Evolutionary conservation across 2,113 vertebrate genomes (phyloP).

Genomic region (Tinamus guttatus): DNA sequence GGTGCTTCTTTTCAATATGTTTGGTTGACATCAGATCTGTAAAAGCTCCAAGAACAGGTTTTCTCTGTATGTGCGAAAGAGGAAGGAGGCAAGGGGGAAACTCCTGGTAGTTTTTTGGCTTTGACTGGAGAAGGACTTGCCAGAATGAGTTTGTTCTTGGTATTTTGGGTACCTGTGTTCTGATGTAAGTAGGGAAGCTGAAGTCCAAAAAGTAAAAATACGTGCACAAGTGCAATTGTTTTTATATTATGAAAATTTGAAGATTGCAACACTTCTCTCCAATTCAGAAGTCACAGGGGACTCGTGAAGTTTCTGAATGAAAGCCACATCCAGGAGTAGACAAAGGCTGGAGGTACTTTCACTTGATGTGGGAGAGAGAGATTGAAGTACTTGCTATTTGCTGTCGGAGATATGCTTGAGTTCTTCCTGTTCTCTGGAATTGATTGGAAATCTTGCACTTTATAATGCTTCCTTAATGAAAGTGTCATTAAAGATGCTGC

Average conservation of each 20-base stretch:
- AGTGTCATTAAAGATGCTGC: neutral
- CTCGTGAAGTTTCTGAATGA: neutral
- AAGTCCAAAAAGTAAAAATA: neutral
- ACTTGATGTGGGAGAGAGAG: neutral
- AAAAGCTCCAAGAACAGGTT: neutral
- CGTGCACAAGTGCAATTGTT: neutral
- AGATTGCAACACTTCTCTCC: neutral
- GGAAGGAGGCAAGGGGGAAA: fast-evolving
- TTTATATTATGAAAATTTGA: neutral
- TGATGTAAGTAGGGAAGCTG: neutral
- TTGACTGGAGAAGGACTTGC: neutral
- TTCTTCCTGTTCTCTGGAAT: neutral
- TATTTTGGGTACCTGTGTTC: neutral
- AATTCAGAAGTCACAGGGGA: neutral
- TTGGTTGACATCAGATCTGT: neutral
- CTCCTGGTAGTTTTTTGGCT: neutral
- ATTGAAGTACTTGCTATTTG: neutral
- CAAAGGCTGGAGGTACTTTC: neutral
- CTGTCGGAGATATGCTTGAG: neutral
- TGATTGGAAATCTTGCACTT: neutral
- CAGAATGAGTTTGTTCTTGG: neutral
- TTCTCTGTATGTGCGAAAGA: neutral
- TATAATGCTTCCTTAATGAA: neutral
- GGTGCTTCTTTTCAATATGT: neutral
- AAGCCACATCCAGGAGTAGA: neutral